phyloP scores from a whole-genome alignment of 2,888 invertebrate species.

The Eilema sororculum region DNA sequence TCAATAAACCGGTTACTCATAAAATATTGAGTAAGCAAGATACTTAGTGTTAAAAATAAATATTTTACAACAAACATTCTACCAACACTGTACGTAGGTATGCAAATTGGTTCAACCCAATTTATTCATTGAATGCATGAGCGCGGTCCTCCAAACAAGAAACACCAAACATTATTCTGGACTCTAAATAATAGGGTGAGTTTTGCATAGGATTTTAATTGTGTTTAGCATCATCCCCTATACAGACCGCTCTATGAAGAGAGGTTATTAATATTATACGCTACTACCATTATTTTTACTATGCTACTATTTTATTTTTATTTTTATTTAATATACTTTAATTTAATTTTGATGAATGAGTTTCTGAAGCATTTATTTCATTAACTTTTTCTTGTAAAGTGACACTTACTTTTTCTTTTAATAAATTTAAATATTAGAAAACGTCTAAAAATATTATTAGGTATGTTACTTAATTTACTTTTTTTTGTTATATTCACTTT shows the following conservation, averaged over 20 bases:
- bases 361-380: no score
- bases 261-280: slow-evolving; percentile 9
- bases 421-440: no score
- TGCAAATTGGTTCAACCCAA: slow-evolving; percentile 51
- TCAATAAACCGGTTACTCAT: slow-evolving; percentile 3
- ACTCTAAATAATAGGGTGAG: slow-evolving; percentile 43
- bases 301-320: no score
- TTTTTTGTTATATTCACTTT: no score
- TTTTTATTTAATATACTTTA: no score
- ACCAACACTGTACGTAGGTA: slow-evolving; percentile 37
- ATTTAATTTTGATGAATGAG: no score
- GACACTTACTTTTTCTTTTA: no score
- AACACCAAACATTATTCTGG: slow-evolving; percentile 49
- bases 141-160: slow-evolving; percentile 41
- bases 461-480: no score
- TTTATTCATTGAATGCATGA: slow-evolving; percentile 62
- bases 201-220: slow-evolving; percentile 42
- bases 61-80: slow-evolving; percentile 30
- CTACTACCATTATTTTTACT: neutral
- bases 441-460: no score
- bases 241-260: slow-evolving; percentile 25
- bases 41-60: neutral
- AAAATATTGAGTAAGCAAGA: neutral
- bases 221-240: slow-evolving; percentile 30
- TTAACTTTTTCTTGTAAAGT: no score